Percentiles rank a stretch among this genome's conserved stretches.
Conservation (phyloP, 2,797 vertebrate genomes). For the Pantherophis vulpinus region DNA sequence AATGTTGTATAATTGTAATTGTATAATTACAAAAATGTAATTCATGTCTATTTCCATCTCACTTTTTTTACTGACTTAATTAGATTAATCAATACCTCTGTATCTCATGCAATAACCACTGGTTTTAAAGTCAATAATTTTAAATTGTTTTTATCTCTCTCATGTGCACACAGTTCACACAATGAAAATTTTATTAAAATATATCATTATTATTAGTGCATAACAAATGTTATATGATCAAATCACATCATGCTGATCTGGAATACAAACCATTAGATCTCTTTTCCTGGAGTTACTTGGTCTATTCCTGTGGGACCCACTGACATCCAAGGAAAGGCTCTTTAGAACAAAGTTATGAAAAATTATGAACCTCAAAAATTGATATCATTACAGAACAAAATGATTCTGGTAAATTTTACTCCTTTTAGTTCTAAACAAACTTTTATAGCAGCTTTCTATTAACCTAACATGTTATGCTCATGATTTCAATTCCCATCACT, state of each 20-base stretch:
- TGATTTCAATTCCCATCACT: background rate
- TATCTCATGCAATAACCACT: background rate
- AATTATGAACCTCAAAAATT: slow-evolving; percentile 36
- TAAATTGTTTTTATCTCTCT: background rate
- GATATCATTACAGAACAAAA: background rate
- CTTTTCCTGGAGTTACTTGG: slow-evolving; percentile 77
- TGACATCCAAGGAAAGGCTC: slow-evolving; percentile 72
- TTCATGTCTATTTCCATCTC: background rate
- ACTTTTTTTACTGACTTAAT: background rate
- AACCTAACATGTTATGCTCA: background rate
- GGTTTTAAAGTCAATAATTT: background rate
- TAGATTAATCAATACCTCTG: background rate
- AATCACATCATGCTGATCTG: slow-evolving; percentile 45
- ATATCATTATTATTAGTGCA: slow-evolving; percentile 18
- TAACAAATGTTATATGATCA: background rate
- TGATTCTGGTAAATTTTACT: background rate
- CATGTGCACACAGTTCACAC: background rate
- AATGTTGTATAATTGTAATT: background rate
- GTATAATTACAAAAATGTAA: background rate
- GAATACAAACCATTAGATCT: slow-evolving; percentile 79
- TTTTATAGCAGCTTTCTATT: background rate
- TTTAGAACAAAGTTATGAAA: slow-evolving; percentile 65
- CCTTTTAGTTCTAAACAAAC: background rate
- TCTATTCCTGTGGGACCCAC: slow-evolving; percentile 74
- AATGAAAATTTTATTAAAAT: slow-evolving; percentile 3